Evolutionary conservation across 2,888 invertebrate species (phyloP), one percentile per base, ranked within the genome.

Genomic region (Caenorhabditis macrosperma): DNA sequence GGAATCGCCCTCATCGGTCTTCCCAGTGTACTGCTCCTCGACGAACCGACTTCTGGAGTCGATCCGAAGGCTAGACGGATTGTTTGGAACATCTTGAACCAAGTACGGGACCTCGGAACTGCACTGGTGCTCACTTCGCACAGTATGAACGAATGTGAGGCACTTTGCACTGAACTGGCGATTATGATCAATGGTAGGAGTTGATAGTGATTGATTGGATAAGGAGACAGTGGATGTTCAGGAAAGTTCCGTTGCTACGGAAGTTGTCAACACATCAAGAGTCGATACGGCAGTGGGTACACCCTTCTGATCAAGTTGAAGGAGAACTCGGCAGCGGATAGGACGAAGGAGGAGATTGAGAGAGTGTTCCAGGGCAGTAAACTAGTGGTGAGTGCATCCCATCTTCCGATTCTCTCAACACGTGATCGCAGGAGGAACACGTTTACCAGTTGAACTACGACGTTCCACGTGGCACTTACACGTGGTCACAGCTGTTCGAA

Each of bases 111-210:
- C 20, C 90, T 87, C 1, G 92, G 93, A 10, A 93, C 93, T 82
- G 92, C 94, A 1, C 91, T 94, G 81, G 92, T 94, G 84, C 92
- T 94, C 72, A 94, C 94, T 15, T 94, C 94, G 0, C 94, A 94
- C 91, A 95, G 95, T 88, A 95, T 95, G 95, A 95, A 95, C 90
- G 95, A 95, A 92, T 95, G 95, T 92, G 95, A 95, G 90, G 94
- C 94, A 35, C 92, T 95, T 24, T 95, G 95, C 91, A 93, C 93
- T 61, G 93, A 95, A 75, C 91, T 95, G 82, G 94, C 94, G 1
- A 95, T 95, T 76, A 94, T 95, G 94, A 93, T 94, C 0, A 92
- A 92, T 78, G 95, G 38, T 38, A 15, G 15, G 38, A 38, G 3
- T 33, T 33, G 5, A n/a, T n/a, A n/a, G n/a, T n/a, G n/a, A 10